A percentile compares a stretch with the other conserved stretches of the same genome.
These are phyloP conservation scores for Ectropis crepuscularia DNA, from an alignment of 2,888 invertebrate genomes.

Conservation along the genomic window DNA sequence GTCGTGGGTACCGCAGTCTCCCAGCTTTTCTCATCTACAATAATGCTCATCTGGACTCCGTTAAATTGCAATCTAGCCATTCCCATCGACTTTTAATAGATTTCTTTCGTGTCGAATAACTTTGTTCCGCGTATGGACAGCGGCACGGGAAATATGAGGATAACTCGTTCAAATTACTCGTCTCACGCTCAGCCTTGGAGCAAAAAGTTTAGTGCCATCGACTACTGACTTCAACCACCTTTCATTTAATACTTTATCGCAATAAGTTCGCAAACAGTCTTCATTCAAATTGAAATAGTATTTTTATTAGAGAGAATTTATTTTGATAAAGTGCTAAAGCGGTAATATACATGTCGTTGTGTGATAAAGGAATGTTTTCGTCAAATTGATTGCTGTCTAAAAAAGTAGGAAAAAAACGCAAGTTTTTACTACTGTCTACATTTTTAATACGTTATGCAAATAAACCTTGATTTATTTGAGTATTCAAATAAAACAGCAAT, in stretches of 20 bases:
- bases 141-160: conserved; percentile 29
- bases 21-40: conserved; percentile 71
- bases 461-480: conserved; percentile 36
- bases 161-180: conserved; percentile 34
- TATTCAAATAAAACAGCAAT: conserved; percentile 24
- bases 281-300: background rate
- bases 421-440: conserved; percentile 32
- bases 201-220: conserved; percentile 26
- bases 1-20: conserved; percentile 47
- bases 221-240: conserved; percentile 8
- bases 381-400: conserved; percentile 29
- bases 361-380: conserved; percentile 12
- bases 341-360: background rate
- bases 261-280: background rate
- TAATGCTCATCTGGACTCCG: conserved; percentile 49
- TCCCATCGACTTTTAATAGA: conserved; percentile 49
- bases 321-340: conserved; percentile 16
- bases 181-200: conserved; percentile 24
- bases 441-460: conserved; percentile 31
- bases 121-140: conserved; percentile 36
- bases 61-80: conserved; percentile 55
- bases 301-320: background rate
- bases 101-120: conserved; percentile 38
- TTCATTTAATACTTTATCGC: conserved; percentile 17
- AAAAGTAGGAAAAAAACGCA: conserved; percentile 33